Evolutionary conservation across 1,140 invertebrate species (phyloP).

Genomic region (Archivesica marissinica): DNA sequence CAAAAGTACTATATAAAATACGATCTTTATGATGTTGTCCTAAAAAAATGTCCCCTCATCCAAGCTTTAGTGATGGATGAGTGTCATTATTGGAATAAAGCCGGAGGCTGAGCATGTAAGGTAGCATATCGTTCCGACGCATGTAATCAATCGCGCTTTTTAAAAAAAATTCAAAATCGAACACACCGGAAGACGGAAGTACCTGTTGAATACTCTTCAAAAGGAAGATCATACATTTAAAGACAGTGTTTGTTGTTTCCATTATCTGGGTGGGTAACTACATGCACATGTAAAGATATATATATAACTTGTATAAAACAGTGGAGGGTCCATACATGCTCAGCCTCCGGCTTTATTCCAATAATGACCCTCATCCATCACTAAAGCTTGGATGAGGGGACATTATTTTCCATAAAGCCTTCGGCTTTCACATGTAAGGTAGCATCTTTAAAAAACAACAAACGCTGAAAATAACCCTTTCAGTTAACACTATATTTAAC

Average conservation of each 20-base stretch:
- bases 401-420: not conserved
- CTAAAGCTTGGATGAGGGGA: slow-evolving; percentile 17
- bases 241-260: not conserved
- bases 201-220: not conserved
- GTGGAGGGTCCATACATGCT: slow-evolving; percentile 20
- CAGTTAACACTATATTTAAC: not conserved
- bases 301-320: not conserved
- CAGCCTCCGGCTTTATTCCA: slow-evolving; percentile 48
- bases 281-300: not conserved
- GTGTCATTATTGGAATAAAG: slow-evolving; percentile 50
- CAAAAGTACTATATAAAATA: too few relatives aligned
- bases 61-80: slow-evolving; percentile 21
- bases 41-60: slow-evolving; percentile 25
- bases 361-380: slow-evolving; percentile 13
- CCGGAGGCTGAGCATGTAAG: slow-evolving; percentile 47
- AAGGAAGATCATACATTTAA: not conserved
- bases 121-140: slow-evolving; percentile 23
- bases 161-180: not conserved
- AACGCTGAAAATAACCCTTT: not conserved
- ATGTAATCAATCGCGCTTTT: not conserved
- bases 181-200: not conserved
- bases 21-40: too few relatives aligned
- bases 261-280: not conserved
- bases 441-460: not conserved
- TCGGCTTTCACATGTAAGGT: not conserved